Evolutionary conservation across 1,140 invertebrate genomes (phyloP).

Genomic region (Anastrepha obliqua): DNA sequence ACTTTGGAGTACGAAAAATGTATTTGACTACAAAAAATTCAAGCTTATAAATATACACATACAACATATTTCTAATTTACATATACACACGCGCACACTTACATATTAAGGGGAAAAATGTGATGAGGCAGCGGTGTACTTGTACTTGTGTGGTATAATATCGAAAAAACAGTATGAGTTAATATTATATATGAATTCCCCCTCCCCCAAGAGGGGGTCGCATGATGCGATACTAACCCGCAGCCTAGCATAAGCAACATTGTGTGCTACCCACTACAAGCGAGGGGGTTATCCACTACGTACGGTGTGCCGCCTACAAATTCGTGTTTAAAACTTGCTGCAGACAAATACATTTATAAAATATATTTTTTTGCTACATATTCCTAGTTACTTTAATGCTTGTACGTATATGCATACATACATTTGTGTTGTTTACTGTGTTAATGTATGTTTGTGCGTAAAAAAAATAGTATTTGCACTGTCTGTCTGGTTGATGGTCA

Average conservation of each 20-base stretch:
- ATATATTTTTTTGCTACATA: slow-evolving; percentile 14
- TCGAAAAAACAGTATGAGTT: no score
- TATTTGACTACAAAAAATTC: not conserved
- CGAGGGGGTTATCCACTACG: not conserved
- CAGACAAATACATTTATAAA: not conserved
- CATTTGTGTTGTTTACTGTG: not conserved
- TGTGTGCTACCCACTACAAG: no score
- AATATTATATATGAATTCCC: no score
- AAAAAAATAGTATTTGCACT: not conserved
- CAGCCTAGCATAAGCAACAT: not conserved
- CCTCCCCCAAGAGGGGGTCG: no score
- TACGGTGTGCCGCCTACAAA: not conserved
- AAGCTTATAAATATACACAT: not conserved
- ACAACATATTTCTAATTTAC: not conserved
- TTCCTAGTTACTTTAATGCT: not conserved
- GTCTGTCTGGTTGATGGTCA: slow-evolving; percentile 6
- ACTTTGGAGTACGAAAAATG: not conserved
- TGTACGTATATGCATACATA: not conserved
- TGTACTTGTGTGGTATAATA: no score
- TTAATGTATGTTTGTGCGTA: not conserved
- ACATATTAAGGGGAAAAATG: no score
- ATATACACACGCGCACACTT: not conserved
- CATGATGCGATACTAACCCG: not conserved
- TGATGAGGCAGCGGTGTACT: no score
- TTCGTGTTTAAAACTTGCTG: slow-evolving; percentile 2